phyloP scores from a whole-genome alignment of 2,113 vertebrate species.

The Forbesichthys agassizii region DNA sequence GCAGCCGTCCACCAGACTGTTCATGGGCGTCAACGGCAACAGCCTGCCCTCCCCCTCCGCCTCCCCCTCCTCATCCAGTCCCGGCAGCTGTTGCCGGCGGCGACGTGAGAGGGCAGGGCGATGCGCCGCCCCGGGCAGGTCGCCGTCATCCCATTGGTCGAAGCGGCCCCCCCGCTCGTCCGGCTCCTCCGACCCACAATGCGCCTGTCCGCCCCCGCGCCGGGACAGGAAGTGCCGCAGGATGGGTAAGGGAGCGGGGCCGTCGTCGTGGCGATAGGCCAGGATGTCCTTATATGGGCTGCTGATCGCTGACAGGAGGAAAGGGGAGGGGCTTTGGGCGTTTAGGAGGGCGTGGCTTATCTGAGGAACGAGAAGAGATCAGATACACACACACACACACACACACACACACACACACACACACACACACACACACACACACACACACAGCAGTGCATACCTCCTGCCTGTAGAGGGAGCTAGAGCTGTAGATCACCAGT shows the following conservation, averaged over 20 bases:
- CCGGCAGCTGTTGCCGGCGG: not conserved
- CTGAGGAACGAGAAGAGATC: constrained; percentile 52
- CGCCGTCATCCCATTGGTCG: not conserved
- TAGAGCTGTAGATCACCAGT: constrained; percentile 76
- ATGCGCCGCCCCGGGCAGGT: not conserved
- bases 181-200: constrained; percentile 21
- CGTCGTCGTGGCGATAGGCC: constrained; percentile 80
- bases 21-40: constrained; percentile 83
- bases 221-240: constrained; percentile 71
- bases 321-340: constrained; percentile 46
- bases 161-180: constrained; percentile 21
- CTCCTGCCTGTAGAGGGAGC: constrained; percentile 44
- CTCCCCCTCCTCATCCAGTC: not conserved
- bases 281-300: constrained; percentile 68
- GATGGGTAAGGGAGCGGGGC: constrained; percentile 75
- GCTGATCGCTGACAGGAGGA: constrained; percentile 66
- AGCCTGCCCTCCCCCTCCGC: constrained; percentile 40
- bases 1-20: constrained; percentile 88
- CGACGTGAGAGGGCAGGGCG: not conserved
- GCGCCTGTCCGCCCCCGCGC: constrained; percentile 32
- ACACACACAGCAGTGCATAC: constrained; percentile 54
- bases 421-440: not conserved
- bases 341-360: constrained; percentile 75
- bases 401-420: not conserved
- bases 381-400: not conserved